Evolutionary conservation across 2,888 invertebrate species (phyloP).

Genomic region (Epistrophe eligans): DNA sequence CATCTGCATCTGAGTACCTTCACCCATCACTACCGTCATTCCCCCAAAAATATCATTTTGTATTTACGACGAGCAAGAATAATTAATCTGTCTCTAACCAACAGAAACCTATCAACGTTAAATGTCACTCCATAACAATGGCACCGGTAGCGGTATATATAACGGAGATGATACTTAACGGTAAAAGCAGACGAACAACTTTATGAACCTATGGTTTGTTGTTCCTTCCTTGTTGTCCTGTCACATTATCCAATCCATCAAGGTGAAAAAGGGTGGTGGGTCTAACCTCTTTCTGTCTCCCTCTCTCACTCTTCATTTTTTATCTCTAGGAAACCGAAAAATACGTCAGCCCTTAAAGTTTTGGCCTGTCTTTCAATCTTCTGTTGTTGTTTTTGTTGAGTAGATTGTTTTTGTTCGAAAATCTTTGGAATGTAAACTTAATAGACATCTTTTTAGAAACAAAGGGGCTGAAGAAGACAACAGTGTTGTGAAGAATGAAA

Average conservation of each 20-base stretch:
- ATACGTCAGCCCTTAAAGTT: conserved; percentile 52
- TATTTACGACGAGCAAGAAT: conserved; percentile 47
- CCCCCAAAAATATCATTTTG: background rate
- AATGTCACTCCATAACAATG: conserved; percentile 61
- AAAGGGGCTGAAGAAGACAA: conserved; percentile 18
- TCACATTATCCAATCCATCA: conserved; percentile 72
- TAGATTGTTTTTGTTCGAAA: conserved; percentile 55
- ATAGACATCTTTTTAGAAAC: conserved; percentile 63
- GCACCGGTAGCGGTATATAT: background rate
- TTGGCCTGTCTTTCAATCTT: conserved; percentile 32
- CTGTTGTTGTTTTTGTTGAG: conserved; percentile 35
- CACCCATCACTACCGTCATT: background rate
- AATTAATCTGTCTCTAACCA: conserved; percentile 60
- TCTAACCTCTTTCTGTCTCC: background rate
- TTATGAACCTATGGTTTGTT: conserved; percentile 34
- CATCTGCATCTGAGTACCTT: background rate
- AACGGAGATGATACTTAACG: conserved; percentile 56
- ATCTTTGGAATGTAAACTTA: conserved; percentile 69
- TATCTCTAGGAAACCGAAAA: conserved; percentile 49
- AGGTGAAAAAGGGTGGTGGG: conserved; percentile 37
- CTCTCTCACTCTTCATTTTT: background rate
- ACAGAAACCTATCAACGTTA: conserved; percentile 48
- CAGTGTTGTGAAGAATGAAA: background rate
- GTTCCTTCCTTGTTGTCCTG: conserved; percentile 51
- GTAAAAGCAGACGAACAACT: conserved; percentile 45